Evolutionary conservation across 2,888 invertebrate species (phyloP).

Genomic region (Oxystoma pomonae): DNA sequence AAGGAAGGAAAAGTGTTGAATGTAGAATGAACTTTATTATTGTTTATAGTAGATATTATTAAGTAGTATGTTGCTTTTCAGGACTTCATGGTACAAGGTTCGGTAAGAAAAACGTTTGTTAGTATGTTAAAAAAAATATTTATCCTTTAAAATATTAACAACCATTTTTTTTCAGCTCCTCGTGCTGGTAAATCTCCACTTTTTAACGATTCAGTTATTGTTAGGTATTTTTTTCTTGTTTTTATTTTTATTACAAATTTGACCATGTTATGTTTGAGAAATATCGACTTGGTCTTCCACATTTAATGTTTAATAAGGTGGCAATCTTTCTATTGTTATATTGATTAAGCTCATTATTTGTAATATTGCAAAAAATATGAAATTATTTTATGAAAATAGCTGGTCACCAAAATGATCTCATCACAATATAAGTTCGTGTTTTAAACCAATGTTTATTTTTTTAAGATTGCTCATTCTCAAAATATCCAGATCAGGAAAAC

Average conservation of each 20-base stretch:
- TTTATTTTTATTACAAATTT: conserved; percentile 31
- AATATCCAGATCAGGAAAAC: no score
- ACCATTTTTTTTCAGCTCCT: no score
- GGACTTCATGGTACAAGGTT: no score
- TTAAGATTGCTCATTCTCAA: no score
- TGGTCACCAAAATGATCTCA: conserved; percentile 43
- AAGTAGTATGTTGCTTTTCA: conserved; percentile 35
- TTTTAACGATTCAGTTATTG: conserved; percentile 42
- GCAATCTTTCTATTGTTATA: conserved; percentile 36
- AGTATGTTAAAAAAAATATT: no score
- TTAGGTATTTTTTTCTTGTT: conserved; percentile 39
- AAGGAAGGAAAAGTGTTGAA: conserved; percentile 28
- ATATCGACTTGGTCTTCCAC: conserved; percentile 42
- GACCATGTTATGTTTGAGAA: conserved; percentile 40
- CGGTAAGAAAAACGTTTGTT: no score
- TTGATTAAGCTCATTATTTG: not conserved
- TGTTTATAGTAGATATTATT: conserved; percentile 38
- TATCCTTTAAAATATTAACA: no score
- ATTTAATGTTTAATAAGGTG: conserved; percentile 39
- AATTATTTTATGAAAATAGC: conserved; percentile 14
- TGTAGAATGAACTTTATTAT: conserved; percentile 40
- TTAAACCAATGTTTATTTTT: no score
- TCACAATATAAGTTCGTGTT: conserved; percentile 17
- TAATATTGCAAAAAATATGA: not conserved
- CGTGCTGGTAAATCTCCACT: conserved; percentile 33